Evolutionary conservation across 2,797 vertebrate genomes (phyloP), one percentile per base, ranked within the genome.

Genomic region (Hephaestus fuliginosus): DNA sequence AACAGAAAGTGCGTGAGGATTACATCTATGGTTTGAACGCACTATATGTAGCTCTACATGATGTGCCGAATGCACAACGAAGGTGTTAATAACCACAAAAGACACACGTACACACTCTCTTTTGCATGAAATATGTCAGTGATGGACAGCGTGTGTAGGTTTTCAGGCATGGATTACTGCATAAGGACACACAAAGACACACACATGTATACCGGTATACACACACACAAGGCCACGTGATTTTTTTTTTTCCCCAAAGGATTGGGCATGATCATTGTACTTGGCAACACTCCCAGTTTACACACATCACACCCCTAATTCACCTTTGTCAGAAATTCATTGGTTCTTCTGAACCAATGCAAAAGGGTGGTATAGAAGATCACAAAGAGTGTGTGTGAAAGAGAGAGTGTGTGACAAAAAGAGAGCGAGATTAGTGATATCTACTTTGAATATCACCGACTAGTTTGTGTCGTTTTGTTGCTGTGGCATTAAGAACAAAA

Each of bases 281-380:
- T 88, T 93, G 90, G 90, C 91, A 86, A 62, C 52, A 46, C 60
- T 91, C 88, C 91, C 88, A 90, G 80, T 88, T 86, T 84, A 84
- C 80, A 77, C 79, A 81, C 81, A 86, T 84, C 76, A 81, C 78
- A 79, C 76, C 51, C 69, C 81, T 89, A 81, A 92, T 88, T 91
- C 84, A 92, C 88, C 90, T 93, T 92, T 92, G 91, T 93, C 90
- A 85, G 82, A 88, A 86, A 91, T 91, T 91, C 86, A 91, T 93
- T 28, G 74, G 66, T 88, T 90, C 82, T 78, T 48, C 77, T 13
- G 56, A 77, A 82, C 68, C 56, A 71, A 48, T 66, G 61, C 67
- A 41, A 10, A 44, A 61, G 36, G 48, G 39, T 65, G 57, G 62
- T 62, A 41, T 48, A n/a, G 65, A 78, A 43, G 61, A 55, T 36